These are phyloP conservation scores for Stomatorhinus walkeri DNA, from an alignment of 2,797 vertebrate species.

Conservation along the genomic window DNA sequence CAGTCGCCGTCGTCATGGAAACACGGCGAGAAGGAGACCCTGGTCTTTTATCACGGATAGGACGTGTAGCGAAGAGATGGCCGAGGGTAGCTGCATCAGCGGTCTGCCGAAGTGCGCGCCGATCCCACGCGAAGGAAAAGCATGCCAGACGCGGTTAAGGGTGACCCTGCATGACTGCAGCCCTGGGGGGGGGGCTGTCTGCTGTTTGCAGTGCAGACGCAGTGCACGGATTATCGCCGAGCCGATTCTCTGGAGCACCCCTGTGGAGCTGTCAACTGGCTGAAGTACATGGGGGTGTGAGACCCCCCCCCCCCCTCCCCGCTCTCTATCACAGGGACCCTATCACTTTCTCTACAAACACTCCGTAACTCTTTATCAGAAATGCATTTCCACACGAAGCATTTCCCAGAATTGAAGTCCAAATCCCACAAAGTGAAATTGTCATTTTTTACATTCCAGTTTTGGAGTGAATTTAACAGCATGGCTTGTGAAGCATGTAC, in stretches of 20 bases:
- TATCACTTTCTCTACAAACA: background rate
- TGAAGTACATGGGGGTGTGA: background rate
- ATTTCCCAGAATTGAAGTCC: background rate
- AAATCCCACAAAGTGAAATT: background rate
- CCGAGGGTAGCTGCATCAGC: background rate
- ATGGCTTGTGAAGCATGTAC: background rate
- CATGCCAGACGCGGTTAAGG: background rate
- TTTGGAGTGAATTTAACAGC: background rate
- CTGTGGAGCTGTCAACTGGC: background rate
- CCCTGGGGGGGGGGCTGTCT: background rate
- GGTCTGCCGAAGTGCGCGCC: background rate
- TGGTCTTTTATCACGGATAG: background rate
- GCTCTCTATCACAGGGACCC: background rate
- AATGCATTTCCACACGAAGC: background rate
- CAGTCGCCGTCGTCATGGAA: background rate
- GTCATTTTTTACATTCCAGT: background rate
- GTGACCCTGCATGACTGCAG: background rate
- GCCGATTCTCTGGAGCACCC: background rate
- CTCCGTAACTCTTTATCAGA: background rate
- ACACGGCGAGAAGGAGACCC: background rate
- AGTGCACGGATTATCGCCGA: background rate
- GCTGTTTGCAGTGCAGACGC: background rate
- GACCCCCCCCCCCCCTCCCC: background rate
- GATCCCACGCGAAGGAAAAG: background rate
- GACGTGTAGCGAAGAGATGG: background rate